Conservation (phyloP, 2,113 vertebrate species). For the Beaufortia kweichowensis region DNA sequence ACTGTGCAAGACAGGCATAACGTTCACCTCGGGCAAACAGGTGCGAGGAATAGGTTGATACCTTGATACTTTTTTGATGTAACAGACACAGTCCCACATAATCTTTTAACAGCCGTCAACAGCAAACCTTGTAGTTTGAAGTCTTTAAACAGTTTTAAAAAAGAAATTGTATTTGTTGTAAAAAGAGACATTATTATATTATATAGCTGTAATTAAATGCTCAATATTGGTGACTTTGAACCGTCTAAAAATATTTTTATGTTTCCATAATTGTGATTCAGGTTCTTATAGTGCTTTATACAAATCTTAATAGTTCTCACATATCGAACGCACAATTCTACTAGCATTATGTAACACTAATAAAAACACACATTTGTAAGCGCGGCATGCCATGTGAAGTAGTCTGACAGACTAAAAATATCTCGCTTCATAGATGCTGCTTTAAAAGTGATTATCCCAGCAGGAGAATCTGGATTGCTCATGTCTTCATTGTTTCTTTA, state of each 20-base stretch:
- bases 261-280: no score
- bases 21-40: not conserved
- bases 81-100: no score
- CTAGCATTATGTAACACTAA: not conserved
- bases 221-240: no score
- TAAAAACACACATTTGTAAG: not conserved
- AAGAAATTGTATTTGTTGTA: not conserved
- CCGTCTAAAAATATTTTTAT: no score
- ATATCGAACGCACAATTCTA: no score
- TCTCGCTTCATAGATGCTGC: not conserved
- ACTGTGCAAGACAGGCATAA: not conserved
- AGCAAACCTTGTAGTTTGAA: not conserved
- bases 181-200: no score
- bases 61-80: no score
- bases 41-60: not conserved
- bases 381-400: not conserved
- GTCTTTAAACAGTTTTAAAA: no score
- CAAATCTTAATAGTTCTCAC: no score
- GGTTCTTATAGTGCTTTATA: no score
- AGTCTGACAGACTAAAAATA: conserved; percentile 27
- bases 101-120: not conserved
- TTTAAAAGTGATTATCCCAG: not conserved
- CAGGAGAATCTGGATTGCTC: not conserved
- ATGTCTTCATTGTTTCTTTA: conserved; percentile 33
- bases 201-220: no score